Evolutionary conservation across 2,113 vertebrate species (phyloP), one percentile per base, ranked within the genome.

Genomic region (Burhinus oedicnemus): DNA sequence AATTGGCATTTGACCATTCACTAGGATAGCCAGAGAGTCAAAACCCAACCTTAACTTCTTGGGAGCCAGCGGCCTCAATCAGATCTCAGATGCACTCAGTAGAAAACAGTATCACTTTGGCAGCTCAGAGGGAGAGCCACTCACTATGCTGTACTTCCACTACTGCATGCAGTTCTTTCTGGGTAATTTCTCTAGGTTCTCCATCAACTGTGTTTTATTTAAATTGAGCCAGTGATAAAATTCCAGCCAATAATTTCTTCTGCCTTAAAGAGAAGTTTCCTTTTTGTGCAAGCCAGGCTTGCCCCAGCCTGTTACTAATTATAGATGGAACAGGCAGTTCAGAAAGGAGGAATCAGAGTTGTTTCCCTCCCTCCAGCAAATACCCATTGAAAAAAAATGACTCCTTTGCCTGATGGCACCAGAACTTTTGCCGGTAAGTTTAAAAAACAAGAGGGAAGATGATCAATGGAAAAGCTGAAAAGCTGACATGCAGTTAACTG

Each of bases 251-350:
- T 69, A 51, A 58, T 69, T 80, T 91, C 76, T 95, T 94, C 57
- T 55, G 94, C 90, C 95, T 91, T 83, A 86, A 92, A 87, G 75
- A 89, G 74, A 94, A 82, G 71, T 76, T 95, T 96, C 87, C 91
- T 89, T 82, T 95, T 83, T 0, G 2, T 70, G 58, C 72, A 93
- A 96, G 68, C 61, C 84, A 88, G 97, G 91, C 98, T 96, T 98
- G 98, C 96, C 94, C 71, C 85, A 94, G 94, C 98, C 95, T 98
- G 98, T 92, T 94, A 60, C 96, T 96, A 97, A 97, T 98, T 97
- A 98, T 95, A 83, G 85, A 94, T 76, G 83, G 97, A 98, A 98
- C 98, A 96, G 69, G n/a, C 8, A 96, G 96, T 97, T 98, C 97
- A 97, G 83, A 95, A 91, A 88, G 74, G 51, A 97, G 88, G 83